Conservation (phyloP, 2,797 vertebrate genomes). For the Gadopsis bispinosus region DNA sequence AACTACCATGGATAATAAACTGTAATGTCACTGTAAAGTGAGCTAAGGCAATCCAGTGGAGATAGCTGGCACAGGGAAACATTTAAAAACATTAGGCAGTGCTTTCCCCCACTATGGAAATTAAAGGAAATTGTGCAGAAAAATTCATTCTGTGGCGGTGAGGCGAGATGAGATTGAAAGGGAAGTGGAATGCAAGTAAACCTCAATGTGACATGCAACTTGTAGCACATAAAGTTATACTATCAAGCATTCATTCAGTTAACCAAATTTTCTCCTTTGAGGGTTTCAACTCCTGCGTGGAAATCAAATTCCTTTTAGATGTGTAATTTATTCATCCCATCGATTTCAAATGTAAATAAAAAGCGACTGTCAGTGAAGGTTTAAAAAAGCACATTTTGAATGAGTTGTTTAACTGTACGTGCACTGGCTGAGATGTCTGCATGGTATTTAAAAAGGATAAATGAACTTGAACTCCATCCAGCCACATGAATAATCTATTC, state of each 20-base stretch:
- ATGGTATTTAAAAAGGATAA: slow-evolving; percentile 56
- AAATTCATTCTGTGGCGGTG: not conserved
- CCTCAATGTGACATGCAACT: slow-evolving; percentile 9
- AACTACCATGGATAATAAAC: not conserved
- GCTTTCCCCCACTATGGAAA: slow-evolving; percentile 1
- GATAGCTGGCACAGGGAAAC: not conserved
- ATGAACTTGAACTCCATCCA: slow-evolving; percentile 26
- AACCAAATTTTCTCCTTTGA: slow-evolving; percentile 10
- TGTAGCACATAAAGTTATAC: not conserved
- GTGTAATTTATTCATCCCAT: not conserved
- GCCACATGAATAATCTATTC: slow-evolving; percentile 43
- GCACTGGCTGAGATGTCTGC: slow-evolving; percentile 18
- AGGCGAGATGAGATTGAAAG: not conserved
- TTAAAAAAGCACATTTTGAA: slow-evolving; percentile 8
- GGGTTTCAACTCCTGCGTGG: not conserved
- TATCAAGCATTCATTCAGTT: slow-evolving; percentile 7
- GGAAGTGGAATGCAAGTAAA: slow-evolving; percentile 5
- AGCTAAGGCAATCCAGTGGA: slow-evolving; percentile 10
- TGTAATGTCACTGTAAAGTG: not conserved
- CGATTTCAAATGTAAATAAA: slow-evolving; percentile 24
- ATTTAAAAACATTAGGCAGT: not conserved
- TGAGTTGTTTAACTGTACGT: slow-evolving; percentile 23
- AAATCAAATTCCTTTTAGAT: not conserved
- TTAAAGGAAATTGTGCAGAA: not conserved
- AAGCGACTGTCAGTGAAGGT: slow-evolving; percentile 15